A percentile compares a stretch with the other conserved stretches of the same genome.
These are phyloP conservation scores for Euphydryas editha DNA, from an alignment of 2,888 invertebrate species.

Conservation along the genomic window DNA sequence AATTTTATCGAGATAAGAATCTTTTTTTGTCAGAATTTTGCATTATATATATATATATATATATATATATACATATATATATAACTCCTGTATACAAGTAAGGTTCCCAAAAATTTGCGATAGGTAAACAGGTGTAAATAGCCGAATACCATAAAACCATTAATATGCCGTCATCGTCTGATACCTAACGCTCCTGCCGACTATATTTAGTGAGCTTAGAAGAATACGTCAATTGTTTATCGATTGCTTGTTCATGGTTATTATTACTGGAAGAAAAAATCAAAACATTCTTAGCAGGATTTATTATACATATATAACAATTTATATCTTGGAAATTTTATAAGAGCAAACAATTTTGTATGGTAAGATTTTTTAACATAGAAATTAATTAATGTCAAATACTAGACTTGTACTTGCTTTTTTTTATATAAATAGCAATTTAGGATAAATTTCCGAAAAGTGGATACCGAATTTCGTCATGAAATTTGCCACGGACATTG, in stretches of 20 bases:
- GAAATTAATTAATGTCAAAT: too few species aligned
- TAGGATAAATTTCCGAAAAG: too few species aligned
- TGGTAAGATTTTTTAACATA: too few species aligned
- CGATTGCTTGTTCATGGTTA: slow-evolving; percentile 17
- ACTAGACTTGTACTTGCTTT: too few species aligned
- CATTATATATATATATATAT: too few species aligned
- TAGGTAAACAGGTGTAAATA: slow-evolving; percentile 17
- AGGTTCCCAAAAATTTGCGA: slow-evolving; percentile 4
- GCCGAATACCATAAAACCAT: slow-evolving; percentile 22
- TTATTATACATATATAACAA: background rate
- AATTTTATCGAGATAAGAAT: too few species aligned
- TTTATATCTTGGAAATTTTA: background rate
- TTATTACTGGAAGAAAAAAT: background rate
- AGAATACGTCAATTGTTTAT: slow-evolving; percentile 34
- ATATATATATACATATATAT: background rate
- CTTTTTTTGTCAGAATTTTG: too few species aligned
- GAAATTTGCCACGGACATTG: too few species aligned
- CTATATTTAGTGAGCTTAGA: slow-evolving; percentile 37
- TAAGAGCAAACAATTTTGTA: too few species aligned
- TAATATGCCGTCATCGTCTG: slow-evolving; percentile 34
- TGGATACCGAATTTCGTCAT: too few species aligned
- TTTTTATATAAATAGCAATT: too few species aligned
- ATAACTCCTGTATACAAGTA: background rate
- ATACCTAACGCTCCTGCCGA: slow-evolving; percentile 26
- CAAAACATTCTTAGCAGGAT: too few species aligned